Base-by-base conservation (phyloP, 1,140 invertebrate genomes). In the Whitmania pigra region DNA sequence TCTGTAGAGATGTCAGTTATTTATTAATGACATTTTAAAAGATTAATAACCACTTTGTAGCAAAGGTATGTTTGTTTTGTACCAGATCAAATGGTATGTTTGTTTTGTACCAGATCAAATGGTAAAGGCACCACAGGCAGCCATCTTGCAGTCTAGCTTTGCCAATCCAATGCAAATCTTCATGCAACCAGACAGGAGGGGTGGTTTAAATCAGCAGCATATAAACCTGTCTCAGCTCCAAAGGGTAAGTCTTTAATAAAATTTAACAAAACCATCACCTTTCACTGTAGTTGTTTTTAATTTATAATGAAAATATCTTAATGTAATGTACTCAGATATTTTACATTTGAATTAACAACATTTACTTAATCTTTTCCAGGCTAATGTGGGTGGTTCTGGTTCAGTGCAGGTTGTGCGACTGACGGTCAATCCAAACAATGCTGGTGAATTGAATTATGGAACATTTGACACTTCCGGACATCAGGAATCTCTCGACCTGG, bases 131-230 rank as follows among this genome's bases (percentile, higher is more conserved):
- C 22, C 57, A 25, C 57, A 63, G 15, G 57, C 57, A 17, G 57
- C 57, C 57, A 63, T 63, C 20, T 31, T 63, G 29, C 57, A 63
- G 57, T 63, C 57, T 13, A 63, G 57, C 57, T 63, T 63, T 63
- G 57, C 57, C 57, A 63, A 63, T 63, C 57, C 57, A 13, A 63
- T 63, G 57, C 57, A 63, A 63, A 63, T 63, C 9, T 63, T 63
- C 29, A 63, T 63, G 57, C 57, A 63, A 31, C 57, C 57, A 31
- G 57, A 63, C 18, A 63, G 57, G 29, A 13, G 57, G 18, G 57
- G 57, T 63, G 22, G 22, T 7, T 25, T 63, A 7, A 63, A 31
- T 63, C 57, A 63, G 57, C 57, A 63, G 57, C 57, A 63, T 7
- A 63, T 63, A 25, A 63, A 31, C 18, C 57, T 63, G 11, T 22